A percentile compares a stretch with the other conserved stretches of the same genome.
These are phyloP conservation scores for Pygoscelis antarcticus DNA, from an alignment of 2,113 vertebrate species.

Conservation along the genomic window DNA sequence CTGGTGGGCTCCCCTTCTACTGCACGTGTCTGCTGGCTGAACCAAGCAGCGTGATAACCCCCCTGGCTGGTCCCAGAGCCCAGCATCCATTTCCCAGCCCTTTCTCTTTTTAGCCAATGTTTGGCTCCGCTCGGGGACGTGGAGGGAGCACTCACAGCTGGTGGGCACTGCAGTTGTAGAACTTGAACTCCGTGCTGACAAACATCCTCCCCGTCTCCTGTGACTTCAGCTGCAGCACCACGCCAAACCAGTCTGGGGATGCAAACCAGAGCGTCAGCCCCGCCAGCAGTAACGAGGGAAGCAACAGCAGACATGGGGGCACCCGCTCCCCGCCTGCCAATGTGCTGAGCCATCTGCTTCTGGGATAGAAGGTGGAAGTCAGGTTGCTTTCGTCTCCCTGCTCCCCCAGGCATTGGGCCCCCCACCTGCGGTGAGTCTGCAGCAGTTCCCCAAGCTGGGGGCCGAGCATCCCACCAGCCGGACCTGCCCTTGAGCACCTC, in stretches of 20 bases:
- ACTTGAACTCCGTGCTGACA: constrained; percentile 97
- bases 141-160: constrained; percentile 86
- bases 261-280: not conserved
- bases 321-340: not conserved
- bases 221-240: constrained; percentile 92
- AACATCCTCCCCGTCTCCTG: constrained; percentile 93
- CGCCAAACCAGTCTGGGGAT: constrained; percentile 89
- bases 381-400: not conserved
- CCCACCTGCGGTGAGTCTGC: fast-evolving
- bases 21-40: fast-evolving
- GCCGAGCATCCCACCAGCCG: fast-evolving
- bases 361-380: not conserved
- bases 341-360: not conserved
- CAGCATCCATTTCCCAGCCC: not conserved
- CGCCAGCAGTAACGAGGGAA: not conserved
- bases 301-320: not conserved
- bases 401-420: not conserved
- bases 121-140: fast-evolving
- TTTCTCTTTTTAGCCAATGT: fast-evolving
- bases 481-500: not conserved
- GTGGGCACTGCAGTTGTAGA: constrained; percentile 99
- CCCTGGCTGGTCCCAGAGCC: fast-evolving
- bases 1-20: not conserved
- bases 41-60: not conserved
- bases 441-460: not conserved